A percentile compares a stretch with the other conserved stretches of the same genome.
phyloP scores from a whole-genome alignment of 2,113 vertebrate species.

The Phodopus roborovskii region DNA sequence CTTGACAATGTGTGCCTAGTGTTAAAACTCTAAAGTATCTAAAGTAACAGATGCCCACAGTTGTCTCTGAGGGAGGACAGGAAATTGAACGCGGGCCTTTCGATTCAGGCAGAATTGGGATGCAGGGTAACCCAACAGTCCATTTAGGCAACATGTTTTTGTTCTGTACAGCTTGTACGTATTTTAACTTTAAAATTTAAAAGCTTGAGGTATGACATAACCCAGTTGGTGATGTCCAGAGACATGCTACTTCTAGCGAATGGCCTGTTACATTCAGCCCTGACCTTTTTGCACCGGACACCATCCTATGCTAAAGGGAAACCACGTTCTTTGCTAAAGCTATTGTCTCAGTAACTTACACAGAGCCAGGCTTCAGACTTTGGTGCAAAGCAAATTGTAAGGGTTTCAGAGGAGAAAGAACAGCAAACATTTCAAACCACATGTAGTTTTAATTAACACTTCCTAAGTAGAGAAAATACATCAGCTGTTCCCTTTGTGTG shows the following conservation, averaged over 20 bases:
- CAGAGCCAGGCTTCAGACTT: not conserved
- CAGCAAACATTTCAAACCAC: slow-evolving; percentile 11
- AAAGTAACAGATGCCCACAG: not conserved
- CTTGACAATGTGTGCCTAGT: not conserved
- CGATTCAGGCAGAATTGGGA: not conserved
- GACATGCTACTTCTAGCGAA: not conserved
- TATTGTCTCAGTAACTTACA: not conserved
- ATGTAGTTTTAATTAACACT: slow-evolving; percentile 61
- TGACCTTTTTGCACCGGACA: not conserved
- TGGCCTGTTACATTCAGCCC: not conserved
- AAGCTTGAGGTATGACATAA: not conserved
- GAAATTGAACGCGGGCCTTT: not conserved
- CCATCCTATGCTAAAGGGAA: not conserved
- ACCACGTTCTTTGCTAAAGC: not conserved
- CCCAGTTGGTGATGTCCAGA: not conserved
- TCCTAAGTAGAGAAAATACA: slow-evolving; percentile 15
- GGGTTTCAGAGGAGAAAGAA: slow-evolving; percentile 41
- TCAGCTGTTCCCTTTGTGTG: not conserved
- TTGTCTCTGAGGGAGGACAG: not conserved
- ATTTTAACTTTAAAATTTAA: slow-evolving; percentile 36
- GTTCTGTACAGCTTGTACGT: not conserved
- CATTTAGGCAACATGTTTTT: not conserved
- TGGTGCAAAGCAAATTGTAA: not conserved
- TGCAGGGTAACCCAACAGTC: not conserved
- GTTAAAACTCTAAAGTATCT: not conserved